phyloP scores from a whole-genome alignment of 2,888 invertebrate genomes.

The Orchestes rusci region DNA sequence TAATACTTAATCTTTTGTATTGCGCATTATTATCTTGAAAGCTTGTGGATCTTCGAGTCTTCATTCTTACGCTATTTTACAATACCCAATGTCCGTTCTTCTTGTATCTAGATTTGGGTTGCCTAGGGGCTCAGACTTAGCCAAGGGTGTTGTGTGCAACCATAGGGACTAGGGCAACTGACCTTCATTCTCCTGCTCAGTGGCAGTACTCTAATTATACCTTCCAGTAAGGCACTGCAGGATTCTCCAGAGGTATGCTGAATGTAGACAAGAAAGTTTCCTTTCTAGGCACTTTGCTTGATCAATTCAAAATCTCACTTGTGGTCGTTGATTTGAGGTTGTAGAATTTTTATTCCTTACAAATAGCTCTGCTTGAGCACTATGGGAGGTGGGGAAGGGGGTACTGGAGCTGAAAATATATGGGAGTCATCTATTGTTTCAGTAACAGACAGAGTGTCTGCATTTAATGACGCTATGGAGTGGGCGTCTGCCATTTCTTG shows the following conservation, averaged over 20 bases:
- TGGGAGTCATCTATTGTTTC: slow-evolving; percentile 68
- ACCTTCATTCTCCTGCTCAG: slow-evolving; percentile 57
- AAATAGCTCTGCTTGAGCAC: slow-evolving; percentile 39
- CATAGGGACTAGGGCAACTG: not conserved
- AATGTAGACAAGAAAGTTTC: slow-evolving; percentile 43
- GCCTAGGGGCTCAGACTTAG: too few relatives aligned
- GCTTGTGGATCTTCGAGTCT: too few relatives aligned
- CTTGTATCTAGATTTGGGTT: slow-evolving; percentile 54
- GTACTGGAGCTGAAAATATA: slow-evolving; percentile 46
- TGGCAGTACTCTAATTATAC: slow-evolving; percentile 75
- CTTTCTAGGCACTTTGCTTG: slow-evolving; percentile 49
- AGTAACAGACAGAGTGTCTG: slow-evolving; percentile 70
- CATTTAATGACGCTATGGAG: slow-evolving; percentile 66
- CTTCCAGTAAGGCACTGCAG: slow-evolving; percentile 75
- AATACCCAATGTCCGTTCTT: slow-evolving; percentile 80
- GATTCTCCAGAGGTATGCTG: slow-evolving; percentile 59
- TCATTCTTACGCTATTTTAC: too few relatives aligned
- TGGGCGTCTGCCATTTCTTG: slow-evolving; percentile 44
- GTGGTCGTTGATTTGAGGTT: slow-evolving; percentile 55
- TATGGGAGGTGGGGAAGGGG: slow-evolving; percentile 42
- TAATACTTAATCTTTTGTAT: too few relatives aligned
- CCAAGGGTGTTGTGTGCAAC: too few relatives aligned
- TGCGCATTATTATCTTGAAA: too few relatives aligned
- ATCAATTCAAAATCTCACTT: slow-evolving; percentile 59
- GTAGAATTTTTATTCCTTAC: slow-evolving; percentile 43